Evolutionary conservation across 1,140 invertebrate species (phyloP).

Genomic region (Plectrocnemia conspersa): DNA sequence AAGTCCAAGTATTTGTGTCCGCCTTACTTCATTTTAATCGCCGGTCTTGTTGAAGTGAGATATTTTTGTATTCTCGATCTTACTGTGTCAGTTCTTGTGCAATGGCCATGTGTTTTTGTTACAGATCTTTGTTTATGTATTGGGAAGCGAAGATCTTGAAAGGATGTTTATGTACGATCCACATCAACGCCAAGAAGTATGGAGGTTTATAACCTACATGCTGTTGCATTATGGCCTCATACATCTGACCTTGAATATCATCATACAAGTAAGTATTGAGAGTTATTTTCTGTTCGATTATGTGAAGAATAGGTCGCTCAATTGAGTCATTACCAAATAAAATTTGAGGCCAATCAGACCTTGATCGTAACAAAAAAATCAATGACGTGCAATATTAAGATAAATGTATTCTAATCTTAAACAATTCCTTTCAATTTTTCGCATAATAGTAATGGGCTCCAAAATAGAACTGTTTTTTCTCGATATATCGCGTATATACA

Average conservation of each 20-base stretch:
- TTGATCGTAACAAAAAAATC: slow-evolving; percentile 1
- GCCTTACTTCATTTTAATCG: slow-evolving; percentile 29
- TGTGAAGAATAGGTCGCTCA: too few relatives aligned
- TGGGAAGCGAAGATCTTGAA: slow-evolving; percentile 15
- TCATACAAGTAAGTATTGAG: slow-evolving; percentile 57
- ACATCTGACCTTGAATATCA: slow-evolving; percentile 59
- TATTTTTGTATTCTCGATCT: not conserved
- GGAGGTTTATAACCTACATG: slow-evolving; percentile 79
- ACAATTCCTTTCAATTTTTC: too few relatives aligned
- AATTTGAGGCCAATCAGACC: slow-evolving; percentile 4
- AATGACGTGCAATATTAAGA: too few relatives aligned
- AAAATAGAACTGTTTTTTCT: too few relatives aligned
- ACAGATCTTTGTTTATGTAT: slow-evolving; percentile 29
- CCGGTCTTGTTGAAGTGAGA: slow-evolving; percentile 29
- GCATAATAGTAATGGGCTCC: too few relatives aligned
- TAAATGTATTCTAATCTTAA: too few relatives aligned
- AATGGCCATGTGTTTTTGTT: slow-evolving; percentile 15
- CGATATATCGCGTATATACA: too few relatives aligned
- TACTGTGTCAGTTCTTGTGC: slow-evolving; percentile 1
- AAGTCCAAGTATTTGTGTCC: slow-evolving; percentile 27
- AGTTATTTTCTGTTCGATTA: too few relatives aligned
- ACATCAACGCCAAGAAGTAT: slow-evolving; percentile 52
- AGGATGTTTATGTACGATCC: slow-evolving; percentile 29
- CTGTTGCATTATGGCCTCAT: slow-evolving; percentile 70
- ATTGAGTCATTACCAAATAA: too few relatives aligned